phyloP scores from a whole-genome alignment of 2,113 vertebrate species.

The Calonectris borealis region DNA sequence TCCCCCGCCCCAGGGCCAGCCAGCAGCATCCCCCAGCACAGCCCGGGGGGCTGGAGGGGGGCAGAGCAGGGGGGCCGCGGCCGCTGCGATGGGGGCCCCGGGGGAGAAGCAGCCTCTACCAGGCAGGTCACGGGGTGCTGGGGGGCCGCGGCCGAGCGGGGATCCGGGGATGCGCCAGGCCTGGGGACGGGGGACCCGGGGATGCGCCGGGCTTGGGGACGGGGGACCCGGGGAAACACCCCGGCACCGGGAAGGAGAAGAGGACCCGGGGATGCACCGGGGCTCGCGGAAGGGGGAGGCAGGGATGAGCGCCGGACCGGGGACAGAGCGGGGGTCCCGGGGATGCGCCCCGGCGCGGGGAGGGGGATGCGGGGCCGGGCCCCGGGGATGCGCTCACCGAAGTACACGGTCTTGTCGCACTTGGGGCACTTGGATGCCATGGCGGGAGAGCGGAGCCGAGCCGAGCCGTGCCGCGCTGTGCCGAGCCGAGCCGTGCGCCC shows the following conservation, averaged over 20 bases:
- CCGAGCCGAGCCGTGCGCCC: too few relatives aligned
- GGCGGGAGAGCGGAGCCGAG: too few relatives aligned
- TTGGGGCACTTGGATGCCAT: too few relatives aligned
- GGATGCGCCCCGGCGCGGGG: background rate
- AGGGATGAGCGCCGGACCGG: background rate
- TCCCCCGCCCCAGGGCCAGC: background rate
- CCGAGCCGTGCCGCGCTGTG: too few relatives aligned
- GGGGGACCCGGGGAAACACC: too few relatives aligned
- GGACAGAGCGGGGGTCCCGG: background rate
- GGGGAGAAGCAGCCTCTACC: background rate
- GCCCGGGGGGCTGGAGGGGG: background rate
- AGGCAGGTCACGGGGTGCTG: background rate
- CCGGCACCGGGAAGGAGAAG: too few relatives aligned
- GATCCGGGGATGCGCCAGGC: background rate
- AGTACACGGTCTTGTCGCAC: constrained; percentile 82
- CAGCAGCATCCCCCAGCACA: background rate
- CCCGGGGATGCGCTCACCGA: constrained; percentile 80
- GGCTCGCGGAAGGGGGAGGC: too few relatives aligned
- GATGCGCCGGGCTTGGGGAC: background rate
- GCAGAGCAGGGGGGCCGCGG: background rate
- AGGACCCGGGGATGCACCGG: background rate
- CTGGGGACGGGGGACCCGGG: background rate
- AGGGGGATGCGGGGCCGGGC: background rate
- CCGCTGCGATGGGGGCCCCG: rapidly evolving
- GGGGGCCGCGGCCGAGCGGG: background rate